Conservation (phyloP, 2,888 invertebrate genomes). For the Pardosa pseudoannulata region DNA sequence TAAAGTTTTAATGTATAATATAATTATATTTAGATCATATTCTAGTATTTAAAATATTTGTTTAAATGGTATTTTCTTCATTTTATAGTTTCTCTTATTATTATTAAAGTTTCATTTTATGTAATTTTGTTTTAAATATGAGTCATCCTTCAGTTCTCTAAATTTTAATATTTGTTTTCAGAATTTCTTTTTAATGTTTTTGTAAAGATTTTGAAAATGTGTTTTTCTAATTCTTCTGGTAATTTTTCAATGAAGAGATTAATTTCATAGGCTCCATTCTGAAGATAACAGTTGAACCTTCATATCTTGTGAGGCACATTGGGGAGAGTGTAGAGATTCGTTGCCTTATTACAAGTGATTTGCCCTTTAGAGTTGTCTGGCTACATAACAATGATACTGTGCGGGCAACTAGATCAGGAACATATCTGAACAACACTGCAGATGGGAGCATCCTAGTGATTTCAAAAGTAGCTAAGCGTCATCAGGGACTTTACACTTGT, state of each 20-base stretch:
- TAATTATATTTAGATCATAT: no score
- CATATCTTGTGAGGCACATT: slow-evolving; percentile 49
- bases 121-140: no score
- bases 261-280: slow-evolving; percentile 36
- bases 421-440: slow-evolving; percentile 50
- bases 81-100: no score
- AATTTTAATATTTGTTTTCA: no score
- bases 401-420: slow-evolving; percentile 33
- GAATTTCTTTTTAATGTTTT: no score
- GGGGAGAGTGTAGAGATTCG: slow-evolving; percentile 46
- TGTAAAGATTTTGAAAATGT: no score
- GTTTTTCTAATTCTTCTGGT: no score
- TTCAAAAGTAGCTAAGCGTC: slow-evolving; percentile 44
- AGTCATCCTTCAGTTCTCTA: no score
- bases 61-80: no score
- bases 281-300: slow-evolving; percentile 43
- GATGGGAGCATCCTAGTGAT: slow-evolving; percentile 48
- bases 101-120: no score
- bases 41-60: no score
- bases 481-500: slow-evolving; percentile 68
- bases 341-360: slow-evolving; percentile 50
- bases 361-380: slow-evolving; percentile 62
- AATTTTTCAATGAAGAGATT: slow-evolving; percentile 25
- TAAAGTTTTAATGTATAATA: no score
- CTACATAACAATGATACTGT: slow-evolving; percentile 69